Conservation (phyloP, 2,113 vertebrate species). For the Gallinago media region DNA sequence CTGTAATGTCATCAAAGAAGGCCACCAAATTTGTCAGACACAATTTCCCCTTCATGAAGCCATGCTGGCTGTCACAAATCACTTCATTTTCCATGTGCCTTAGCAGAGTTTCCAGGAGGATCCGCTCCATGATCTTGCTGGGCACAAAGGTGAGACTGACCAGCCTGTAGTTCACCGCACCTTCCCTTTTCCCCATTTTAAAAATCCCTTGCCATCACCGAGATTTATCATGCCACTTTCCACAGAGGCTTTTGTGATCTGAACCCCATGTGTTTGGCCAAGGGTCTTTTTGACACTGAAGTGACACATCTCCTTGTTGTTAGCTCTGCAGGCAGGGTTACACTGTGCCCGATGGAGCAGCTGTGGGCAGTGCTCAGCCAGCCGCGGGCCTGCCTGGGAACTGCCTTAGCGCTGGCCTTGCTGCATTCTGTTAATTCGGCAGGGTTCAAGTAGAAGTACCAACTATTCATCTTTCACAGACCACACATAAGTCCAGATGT, state of each 20-base stretch:
- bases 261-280: background rate
- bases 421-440: background rate
- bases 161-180: background rate
- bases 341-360: fast-evolving
- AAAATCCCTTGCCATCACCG: background rate
- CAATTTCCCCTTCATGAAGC: background rate
- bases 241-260: background rate
- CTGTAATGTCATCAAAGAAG: background rate
- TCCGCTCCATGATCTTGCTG: background rate
- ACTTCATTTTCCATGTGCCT: background rate
- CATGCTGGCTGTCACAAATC: background rate
- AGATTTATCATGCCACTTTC: background rate
- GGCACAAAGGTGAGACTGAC: background rate
- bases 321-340: background rate
- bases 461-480: background rate
- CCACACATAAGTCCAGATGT: background rate
- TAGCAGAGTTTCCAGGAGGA: background rate
- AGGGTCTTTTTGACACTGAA: background rate
- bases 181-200: background rate
- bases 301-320: background rate
- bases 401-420: fast-evolving
- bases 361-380: background rate
- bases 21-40: background rate
- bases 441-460: background rate
- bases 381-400: background rate